Evolutionary conservation across 1,140 invertebrate species (phyloP).

Genomic region (Limonius californicus): DNA sequence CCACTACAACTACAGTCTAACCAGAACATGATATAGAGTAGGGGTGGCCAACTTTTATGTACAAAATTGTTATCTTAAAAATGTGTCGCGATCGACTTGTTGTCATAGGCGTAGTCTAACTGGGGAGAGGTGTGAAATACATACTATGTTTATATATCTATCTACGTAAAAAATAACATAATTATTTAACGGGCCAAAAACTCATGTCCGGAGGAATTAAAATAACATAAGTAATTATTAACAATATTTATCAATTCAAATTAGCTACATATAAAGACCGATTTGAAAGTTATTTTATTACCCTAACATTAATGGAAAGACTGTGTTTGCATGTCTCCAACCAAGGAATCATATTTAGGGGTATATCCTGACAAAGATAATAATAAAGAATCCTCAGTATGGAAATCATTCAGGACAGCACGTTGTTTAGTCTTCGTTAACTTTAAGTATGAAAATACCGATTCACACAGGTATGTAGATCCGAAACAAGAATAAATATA

Average conservation of each 20-base stretch:
- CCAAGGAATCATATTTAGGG: background rate
- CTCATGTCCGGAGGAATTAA: slow-evolving; percentile 4
- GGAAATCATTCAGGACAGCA: background rate
- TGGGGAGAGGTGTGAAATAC: no score
- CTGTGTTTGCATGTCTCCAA: slow-evolving; percentile 4
- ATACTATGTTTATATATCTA: no score
- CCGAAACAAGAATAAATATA: slow-evolving; percentile 4
- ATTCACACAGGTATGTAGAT: slow-evolving; percentile 8
- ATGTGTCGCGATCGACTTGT: no score
- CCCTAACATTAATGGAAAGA: slow-evolving; percentile 4
- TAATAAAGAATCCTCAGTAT: slow-evolving; percentile 1
- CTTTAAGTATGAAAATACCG: slow-evolving; percentile 11
- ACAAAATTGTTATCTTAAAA: no score
- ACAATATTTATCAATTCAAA: slow-evolving; percentile 12
- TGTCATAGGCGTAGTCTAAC: no score
- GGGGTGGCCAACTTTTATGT: no score
- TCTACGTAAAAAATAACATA: background rate
- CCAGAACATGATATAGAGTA: no score
- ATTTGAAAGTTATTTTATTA: slow-evolving; percentile 6
- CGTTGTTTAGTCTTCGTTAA: background rate
- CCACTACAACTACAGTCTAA: no score
- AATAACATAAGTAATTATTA: slow-evolving; percentile 6
- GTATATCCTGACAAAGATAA: slow-evolving; percentile 13
- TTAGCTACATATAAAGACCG: background rate
- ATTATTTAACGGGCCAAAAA: background rate